phyloP scores from a whole-genome alignment of 2,797 vertebrate genomes.

The Anableps anableps region DNA sequence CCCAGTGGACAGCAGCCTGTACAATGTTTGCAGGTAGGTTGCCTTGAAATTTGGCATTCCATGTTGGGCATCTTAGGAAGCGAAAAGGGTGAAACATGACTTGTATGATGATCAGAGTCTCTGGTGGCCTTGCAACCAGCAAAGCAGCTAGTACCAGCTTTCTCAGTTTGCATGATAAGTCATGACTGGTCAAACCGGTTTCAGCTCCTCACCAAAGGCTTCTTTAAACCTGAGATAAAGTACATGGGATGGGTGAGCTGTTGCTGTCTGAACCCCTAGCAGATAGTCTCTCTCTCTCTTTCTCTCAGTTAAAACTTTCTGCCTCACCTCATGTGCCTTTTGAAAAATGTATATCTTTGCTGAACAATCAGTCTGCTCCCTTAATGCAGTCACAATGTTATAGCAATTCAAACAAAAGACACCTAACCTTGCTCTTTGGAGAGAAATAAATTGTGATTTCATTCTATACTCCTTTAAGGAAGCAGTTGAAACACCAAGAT shows the following conservation, averaged over 20 bases:
- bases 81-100: background rate
- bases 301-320: background rate
- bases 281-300: background rate
- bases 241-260: background rate
- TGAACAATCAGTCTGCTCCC: background rate
- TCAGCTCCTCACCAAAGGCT: background rate
- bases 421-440: background rate
- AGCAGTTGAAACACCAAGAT: background rate
- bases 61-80: background rate
- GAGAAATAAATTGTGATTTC: background rate
- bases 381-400: background rate
- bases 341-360: background rate
- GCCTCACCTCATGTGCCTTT: background rate
- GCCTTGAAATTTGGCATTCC: background rate
- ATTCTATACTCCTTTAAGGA: background rate
- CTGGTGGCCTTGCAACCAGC: background rate
- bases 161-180: background rate
- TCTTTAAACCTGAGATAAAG: background rate
- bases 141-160: background rate
- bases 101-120: background rate
- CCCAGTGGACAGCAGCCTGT: background rate
- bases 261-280: too few relatives aligned
- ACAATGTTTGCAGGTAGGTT: background rate
- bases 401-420: background rate
- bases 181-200: background rate